Evolutionary conservation across 1,140 invertebrate species (phyloP).

Genomic region (Ctenoplectra terminalis): DNA sequence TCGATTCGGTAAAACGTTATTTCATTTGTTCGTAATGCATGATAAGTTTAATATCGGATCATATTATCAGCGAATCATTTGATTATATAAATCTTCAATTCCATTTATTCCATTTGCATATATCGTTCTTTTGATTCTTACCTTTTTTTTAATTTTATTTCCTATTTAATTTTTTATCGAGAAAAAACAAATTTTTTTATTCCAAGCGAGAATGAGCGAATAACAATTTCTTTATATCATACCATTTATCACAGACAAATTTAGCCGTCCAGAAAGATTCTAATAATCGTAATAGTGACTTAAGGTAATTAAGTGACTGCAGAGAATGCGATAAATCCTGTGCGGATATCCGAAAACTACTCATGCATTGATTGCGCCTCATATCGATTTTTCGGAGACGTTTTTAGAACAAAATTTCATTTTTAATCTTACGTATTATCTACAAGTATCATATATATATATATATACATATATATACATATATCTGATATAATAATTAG

Average conservation of each 20-base stretch:
- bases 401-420: not conserved
- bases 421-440: not conserved
- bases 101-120: constrained; percentile 17
- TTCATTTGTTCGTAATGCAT: constrained; percentile 21
- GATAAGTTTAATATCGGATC: constrained; percentile 13
- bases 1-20: constrained; percentile 42
- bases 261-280: constrained; percentile 67
- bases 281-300: constrained; percentile 59
- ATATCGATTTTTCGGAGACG: constrained; percentile 46
- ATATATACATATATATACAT: not conserved
- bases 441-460: no score
- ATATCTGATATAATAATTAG: not conserved
- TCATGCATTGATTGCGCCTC: constrained; percentile 22
- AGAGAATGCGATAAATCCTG: constrained; percentile 60
- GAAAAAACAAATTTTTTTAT: constrained; percentile 6
- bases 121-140: not conserved
- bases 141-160: constrained; percentile 12
- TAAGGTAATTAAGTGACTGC: constrained; percentile 66
- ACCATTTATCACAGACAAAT: constrained; percentile 60
- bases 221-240: constrained; percentile 36
- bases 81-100: constrained; percentile 29
- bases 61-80: constrained; percentile 30
- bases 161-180: constrained; percentile 6
- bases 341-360: constrained; percentile 66
- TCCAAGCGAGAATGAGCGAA: constrained; percentile 49